Evolutionary conservation across 2,113 vertebrate species (phyloP).

Genomic region (Xiphorhynchus elegans): DNA sequence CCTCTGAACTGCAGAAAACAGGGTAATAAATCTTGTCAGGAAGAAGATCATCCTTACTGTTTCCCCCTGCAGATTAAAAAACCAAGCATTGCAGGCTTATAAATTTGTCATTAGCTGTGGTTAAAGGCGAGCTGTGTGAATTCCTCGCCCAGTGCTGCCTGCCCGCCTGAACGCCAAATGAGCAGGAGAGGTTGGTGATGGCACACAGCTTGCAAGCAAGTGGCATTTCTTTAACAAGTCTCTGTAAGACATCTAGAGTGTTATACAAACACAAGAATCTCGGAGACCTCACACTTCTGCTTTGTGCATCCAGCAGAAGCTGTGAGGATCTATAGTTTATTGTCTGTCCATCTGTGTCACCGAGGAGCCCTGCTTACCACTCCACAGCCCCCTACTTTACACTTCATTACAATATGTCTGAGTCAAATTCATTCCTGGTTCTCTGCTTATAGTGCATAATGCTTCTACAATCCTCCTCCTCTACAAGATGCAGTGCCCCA

Average conservation of each 20-base stretch:
- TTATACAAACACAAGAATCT: neutral
- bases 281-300: neutral
- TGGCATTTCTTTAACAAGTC: neutral
- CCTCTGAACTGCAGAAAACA: neutral
- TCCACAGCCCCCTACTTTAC: neutral
- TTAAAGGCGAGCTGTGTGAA: neutral
- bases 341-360: neutral
- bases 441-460: neutral
- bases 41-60: slow-evolving; percentile 16
- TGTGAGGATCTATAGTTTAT: neutral
- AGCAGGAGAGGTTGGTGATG: neutral
- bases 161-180: neutral
- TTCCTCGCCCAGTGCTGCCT: neutral
- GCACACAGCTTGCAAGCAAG: neutral
- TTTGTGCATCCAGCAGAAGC: neutral
- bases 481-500: neutral
- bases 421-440: neutral
- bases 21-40: slow-evolving; percentile 36
- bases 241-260: neutral
- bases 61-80: neutral
- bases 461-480: neutral
- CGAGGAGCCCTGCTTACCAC: neutral
- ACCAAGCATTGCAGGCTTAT: neutral
- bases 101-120: neutral
- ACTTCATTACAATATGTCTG: neutral